Evolutionary conservation across 2,113 vertebrate species (phyloP).

Genomic region (Nesoenas mayeri): DNA sequence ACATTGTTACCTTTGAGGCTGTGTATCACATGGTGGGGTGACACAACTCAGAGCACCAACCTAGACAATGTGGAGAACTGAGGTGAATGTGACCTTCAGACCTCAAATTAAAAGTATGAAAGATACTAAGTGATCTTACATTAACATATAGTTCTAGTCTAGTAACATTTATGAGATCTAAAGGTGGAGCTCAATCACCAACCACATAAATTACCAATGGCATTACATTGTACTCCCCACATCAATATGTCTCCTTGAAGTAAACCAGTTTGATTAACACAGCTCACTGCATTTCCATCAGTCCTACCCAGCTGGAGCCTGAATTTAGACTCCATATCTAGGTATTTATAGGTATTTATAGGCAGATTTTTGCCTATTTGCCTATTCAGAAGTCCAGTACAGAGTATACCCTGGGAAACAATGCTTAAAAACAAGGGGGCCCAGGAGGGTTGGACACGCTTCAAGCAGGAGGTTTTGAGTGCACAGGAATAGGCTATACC

Average conservation of each 20-base stretch:
- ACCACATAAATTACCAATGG: background rate
- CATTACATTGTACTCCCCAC: background rate
- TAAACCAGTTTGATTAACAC: background rate
- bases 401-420: no score
- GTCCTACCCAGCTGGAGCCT: background rate
- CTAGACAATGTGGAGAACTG: background rate
- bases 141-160: background rate
- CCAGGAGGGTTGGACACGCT: no score
- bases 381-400: no score
- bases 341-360: background rate
- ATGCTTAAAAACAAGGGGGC: no score
- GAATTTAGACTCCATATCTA: background rate
- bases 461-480: no score
- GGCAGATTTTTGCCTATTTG: no score
- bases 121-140: background rate
- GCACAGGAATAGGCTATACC: no score
- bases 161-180: background rate
- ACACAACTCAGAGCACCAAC: background rate
- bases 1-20: background rate
- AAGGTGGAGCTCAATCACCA: background rate
- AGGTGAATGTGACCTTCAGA: background rate
- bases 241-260: no score
- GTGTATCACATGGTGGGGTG: background rate
- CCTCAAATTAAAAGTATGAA: background rate
- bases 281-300: background rate